phyloP scores from a whole-genome alignment of 2,113 vertebrate genomes.

The Heterotilapia buettikoferi region DNA sequence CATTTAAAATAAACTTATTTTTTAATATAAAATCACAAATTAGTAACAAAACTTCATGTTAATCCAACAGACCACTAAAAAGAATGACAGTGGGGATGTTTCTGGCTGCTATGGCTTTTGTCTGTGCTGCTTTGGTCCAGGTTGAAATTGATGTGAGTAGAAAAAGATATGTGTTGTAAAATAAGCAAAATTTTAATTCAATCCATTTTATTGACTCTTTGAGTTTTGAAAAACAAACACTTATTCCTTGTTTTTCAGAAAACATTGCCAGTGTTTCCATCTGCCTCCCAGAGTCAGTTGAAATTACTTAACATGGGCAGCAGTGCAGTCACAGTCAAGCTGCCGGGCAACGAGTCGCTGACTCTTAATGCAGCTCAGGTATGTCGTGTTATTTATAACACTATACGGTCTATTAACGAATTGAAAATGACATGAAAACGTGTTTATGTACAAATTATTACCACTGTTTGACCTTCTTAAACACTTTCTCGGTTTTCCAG shows the following conservation, averaged over 20 bases:
- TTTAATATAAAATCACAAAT: background rate
- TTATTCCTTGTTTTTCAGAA: slow-evolving; percentile 67
- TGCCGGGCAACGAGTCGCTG: background rate
- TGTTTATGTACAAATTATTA: background rate
- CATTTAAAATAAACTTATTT: background rate
- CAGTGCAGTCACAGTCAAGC: slow-evolving; percentile 8
- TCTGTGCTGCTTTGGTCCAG: slow-evolving; percentile 85
- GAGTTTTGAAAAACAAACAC: background rate
- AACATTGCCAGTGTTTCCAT: slow-evolving; percentile 82
- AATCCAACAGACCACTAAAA: slow-evolving; percentile 78
- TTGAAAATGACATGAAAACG: background rate
- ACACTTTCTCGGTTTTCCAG: slow-evolving; percentile 52
- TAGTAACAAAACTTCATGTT: background rate
- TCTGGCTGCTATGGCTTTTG: slow-evolving; percentile 84
- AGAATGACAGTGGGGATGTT: slow-evolving; percentile 95
- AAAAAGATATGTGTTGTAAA: background rate
- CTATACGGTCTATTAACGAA: background rate
- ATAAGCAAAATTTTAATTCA: background rate
- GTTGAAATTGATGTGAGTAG: slow-evolving; percentile 89
- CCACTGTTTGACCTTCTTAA: background rate
- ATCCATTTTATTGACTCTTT: background rate
- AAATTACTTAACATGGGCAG: slow-evolving; percentile 79
- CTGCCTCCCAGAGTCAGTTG: slow-evolving; percentile 73
- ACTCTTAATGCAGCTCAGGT: slow-evolving; percentile 47
- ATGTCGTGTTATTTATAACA: background rate